phyloP scores from a whole-genome alignment of 2,797 vertebrate genomes.

The Girardinus metallicus region DNA sequence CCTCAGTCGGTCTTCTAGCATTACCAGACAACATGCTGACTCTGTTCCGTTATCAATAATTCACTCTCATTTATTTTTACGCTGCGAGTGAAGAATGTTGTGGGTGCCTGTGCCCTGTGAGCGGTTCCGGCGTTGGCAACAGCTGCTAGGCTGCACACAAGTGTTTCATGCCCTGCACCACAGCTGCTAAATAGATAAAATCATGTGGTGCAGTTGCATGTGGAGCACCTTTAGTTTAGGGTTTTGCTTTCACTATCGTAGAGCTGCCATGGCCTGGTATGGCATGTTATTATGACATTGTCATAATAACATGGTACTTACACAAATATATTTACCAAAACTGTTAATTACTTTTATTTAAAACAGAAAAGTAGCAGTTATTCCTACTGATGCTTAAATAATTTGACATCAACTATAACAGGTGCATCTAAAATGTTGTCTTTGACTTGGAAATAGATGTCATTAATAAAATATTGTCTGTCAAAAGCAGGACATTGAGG shows the following conservation, averaged over 20 bases:
- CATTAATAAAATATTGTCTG: neutral
- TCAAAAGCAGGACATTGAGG: neutral
- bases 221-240: neutral
- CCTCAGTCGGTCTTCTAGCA: constrained; percentile 45
- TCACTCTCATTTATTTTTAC: constrained; percentile 75
- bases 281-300: no score
- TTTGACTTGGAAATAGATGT: neutral
- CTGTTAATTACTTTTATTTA: neutral
- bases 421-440: neutral
- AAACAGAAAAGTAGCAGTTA: neutral
- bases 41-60: constrained; percentile 83
- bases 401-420: no score
- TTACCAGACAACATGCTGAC: constrained; percentile 62
- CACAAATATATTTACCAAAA: neutral
- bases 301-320: neutral
- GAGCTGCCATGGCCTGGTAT: neutral
- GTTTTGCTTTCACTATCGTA: neutral
- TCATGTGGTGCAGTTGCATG: neutral
- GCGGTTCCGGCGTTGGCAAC: constrained; percentile 17
- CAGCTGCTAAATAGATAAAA: neutral
- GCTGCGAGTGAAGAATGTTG: constrained; percentile 48
- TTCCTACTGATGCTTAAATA: neutral
- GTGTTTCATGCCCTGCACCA: constrained; percentile 10
- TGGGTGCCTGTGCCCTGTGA: constrained; percentile 27
- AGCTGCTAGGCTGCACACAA: constrained; percentile 21